Conservation (phyloP, 2,888 invertebrate genomes). For the Coenonympha glycerion region DNA sequence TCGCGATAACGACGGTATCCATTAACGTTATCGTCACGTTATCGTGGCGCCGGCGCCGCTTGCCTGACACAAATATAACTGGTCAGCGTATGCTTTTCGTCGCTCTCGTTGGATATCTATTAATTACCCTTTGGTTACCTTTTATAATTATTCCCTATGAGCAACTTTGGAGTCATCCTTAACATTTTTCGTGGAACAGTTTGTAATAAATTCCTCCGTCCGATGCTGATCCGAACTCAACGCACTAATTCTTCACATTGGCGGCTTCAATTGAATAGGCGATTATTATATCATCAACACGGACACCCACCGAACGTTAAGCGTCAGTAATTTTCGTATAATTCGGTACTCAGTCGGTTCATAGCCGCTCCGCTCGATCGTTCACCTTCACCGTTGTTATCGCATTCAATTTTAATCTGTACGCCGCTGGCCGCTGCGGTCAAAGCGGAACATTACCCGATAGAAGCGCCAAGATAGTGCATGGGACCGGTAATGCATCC, state of each 20-base stretch:
- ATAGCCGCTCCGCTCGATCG: conserved; percentile 3
- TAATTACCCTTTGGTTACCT: conserved; percentile 29
- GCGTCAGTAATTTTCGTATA: conserved; percentile 16
- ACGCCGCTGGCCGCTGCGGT: conserved; percentile 4
- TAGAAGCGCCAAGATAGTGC: conserved; percentile 11
- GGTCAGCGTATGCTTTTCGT: conserved; percentile 50
- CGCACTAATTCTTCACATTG: not conserved
- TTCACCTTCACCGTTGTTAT: conserved; percentile 12
- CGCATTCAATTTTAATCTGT: conserved; percentile 16
- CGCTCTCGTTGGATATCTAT: conserved; percentile 37
- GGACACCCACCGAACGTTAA: conserved; percentile 3
- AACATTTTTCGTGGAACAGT: not conserved
- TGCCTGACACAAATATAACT: conserved; percentile 45
- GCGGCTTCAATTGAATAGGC: not conserved
- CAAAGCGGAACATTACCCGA: conserved; percentile 16
- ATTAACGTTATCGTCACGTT: conserved; percentile 69
- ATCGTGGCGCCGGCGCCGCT: conserved; percentile 70
- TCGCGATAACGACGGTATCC: conserved; percentile 63
- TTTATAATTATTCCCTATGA: conserved; percentile 12
- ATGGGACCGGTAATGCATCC: conserved; percentile 27
- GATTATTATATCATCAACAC: not conserved
- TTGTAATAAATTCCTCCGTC: not conserved
- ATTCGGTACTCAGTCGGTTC: conserved; percentile 11
- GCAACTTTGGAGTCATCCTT: not conserved
- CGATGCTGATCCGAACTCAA: too few species aligned